Percentiles rank a stretch among this genome's conserved stretches.
Conservation (phyloP, 2,888 invertebrate species). For the Thymelicus sylvestris region DNA sequence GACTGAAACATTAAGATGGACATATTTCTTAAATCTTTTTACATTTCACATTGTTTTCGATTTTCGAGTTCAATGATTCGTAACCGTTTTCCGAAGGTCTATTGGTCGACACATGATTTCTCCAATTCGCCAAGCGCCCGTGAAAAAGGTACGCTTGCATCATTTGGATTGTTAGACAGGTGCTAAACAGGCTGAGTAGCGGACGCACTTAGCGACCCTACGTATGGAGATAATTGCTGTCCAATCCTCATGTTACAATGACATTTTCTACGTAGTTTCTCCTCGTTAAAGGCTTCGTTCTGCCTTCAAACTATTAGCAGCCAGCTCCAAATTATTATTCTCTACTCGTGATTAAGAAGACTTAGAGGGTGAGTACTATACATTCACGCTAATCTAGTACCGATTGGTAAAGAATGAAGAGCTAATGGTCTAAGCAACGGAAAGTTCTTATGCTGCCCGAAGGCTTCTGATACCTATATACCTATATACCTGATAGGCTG, state of each 20-base stretch:
- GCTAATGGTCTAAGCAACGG: no score
- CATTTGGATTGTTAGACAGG: constrained; percentile 64
- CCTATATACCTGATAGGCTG: no score
- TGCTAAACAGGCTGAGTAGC: constrained; percentile 74
- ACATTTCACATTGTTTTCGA: not conserved
- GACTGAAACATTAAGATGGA: no score
- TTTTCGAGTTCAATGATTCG: constrained; percentile 44
- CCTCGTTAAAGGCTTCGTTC: constrained; percentile 4
- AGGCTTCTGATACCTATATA: no score
- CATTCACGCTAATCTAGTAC: no score
- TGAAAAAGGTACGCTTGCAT: constrained; percentile 58
- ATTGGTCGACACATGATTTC: constrained; percentile 58
- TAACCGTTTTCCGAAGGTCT: constrained; percentile 49
- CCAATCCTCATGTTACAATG: not conserved
- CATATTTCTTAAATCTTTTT: no score
- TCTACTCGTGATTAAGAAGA: no score
- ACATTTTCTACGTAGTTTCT: constrained; percentile 14
- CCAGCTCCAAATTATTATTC: not conserved
- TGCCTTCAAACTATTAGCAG: not conserved
- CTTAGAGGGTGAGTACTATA: no score
- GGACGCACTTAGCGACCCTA: constrained; percentile 71
- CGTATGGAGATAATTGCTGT: constrained; percentile 41
- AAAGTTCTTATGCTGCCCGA: no score
- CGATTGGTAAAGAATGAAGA: no score
- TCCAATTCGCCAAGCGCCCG: constrained; percentile 69